These are phyloP conservation scores for Mechanitis messenoides DNA, from an alignment of 2,888 invertebrate genomes.

Conservation along the genomic window DNA sequence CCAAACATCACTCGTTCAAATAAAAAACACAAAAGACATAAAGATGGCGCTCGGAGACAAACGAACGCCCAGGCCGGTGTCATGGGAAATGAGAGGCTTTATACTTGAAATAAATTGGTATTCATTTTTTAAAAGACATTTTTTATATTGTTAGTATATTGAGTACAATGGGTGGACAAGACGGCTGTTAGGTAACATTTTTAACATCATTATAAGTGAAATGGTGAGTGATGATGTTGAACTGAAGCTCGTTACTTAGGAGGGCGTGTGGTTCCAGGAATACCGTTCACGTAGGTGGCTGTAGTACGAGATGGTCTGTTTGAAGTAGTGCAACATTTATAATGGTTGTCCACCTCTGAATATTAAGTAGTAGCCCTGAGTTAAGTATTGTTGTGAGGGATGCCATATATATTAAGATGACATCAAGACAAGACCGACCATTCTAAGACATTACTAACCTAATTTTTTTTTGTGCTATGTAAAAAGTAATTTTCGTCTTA, in stretches of 20 bases:
- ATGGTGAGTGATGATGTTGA: slow-evolving; percentile 65
- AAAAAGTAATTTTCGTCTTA: no score
- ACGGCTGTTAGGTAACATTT: slow-evolving; percentile 72
- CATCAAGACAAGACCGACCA: no score
- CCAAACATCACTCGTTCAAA: slow-evolving; percentile 68
- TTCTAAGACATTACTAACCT: no score
- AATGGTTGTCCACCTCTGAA: slow-evolving; percentile 24
- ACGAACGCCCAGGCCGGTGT: slow-evolving; percentile 65
- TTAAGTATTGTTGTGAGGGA: neutral
- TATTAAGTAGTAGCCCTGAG: slow-evolving; percentile 20
- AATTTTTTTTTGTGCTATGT: no score
- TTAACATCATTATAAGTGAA: slow-evolving; percentile 76
- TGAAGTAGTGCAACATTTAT: slow-evolving; percentile 31
- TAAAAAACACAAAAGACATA: slow-evolving; percentile 57
- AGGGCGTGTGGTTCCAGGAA: slow-evolving; percentile 40
- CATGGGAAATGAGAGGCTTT: slow-evolving; percentile 70
- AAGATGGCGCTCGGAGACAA: slow-evolving; percentile 58
- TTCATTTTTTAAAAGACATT: slow-evolving; percentile 65
- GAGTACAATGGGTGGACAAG: slow-evolving; percentile 74
- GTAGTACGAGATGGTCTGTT: slow-evolving; percentile 24
- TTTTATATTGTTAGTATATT: slow-evolving; percentile 61
- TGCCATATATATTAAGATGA: no score
- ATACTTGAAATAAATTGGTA: slow-evolving; percentile 72
- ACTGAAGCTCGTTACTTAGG: slow-evolving; percentile 37
- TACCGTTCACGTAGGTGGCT: slow-evolving; percentile 35